Evolutionary conservation across 2,888 invertebrate genomes (phyloP).

Genomic region (Trachelus stipa): DNA sequence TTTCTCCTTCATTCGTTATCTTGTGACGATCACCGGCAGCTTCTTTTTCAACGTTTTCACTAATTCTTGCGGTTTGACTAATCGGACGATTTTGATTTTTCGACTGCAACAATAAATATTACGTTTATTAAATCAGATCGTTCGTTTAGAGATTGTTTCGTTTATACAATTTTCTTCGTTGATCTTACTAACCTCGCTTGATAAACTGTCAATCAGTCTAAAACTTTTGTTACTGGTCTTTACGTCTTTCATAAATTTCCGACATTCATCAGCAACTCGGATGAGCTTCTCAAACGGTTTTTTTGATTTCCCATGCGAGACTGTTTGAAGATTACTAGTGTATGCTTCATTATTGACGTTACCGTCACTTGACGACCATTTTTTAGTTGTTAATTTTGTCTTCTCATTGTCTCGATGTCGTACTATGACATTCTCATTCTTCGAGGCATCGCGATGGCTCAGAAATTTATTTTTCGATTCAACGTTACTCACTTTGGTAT

Average conservation of each 20-base stretch:
- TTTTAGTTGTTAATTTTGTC: slow-evolving; percentile 2
- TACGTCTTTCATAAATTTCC: slow-evolving; percentile 32
- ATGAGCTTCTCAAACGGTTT: slow-evolving; percentile 27
- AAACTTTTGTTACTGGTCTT: slow-evolving; percentile 31
- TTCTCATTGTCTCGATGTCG: slow-evolving; percentile 2
- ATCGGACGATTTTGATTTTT: not conserved
- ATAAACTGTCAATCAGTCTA: slow-evolving; percentile 25
- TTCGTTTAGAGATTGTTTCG: not conserved
- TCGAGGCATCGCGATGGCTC: slow-evolving; percentile 11
- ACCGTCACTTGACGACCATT: not conserved
- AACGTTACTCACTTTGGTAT: not conserved
- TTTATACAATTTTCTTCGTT: not conserved
- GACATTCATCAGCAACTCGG: slow-evolving; percentile 34
- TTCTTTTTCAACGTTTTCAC: not conserved
- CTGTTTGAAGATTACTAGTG: slow-evolving; percentile 10
- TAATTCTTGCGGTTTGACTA: not conserved
- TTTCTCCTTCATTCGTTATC: not conserved
- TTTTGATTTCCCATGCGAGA: not conserved
- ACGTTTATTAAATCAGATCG: not conserved
- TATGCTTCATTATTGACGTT: slow-evolving; percentile 8
- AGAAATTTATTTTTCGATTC: not conserved
- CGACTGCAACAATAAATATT: not conserved
- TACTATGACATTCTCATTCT: slow-evolving; percentile 29
- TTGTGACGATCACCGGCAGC: not conserved
- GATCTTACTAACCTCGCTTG: not conserved